Percentiles rank a stretch among this genome's conserved stretches.
Evolutionary conservation across 2,888 invertebrate species (phyloP).

Genomic region (Philopedon plagiatum): DNA sequence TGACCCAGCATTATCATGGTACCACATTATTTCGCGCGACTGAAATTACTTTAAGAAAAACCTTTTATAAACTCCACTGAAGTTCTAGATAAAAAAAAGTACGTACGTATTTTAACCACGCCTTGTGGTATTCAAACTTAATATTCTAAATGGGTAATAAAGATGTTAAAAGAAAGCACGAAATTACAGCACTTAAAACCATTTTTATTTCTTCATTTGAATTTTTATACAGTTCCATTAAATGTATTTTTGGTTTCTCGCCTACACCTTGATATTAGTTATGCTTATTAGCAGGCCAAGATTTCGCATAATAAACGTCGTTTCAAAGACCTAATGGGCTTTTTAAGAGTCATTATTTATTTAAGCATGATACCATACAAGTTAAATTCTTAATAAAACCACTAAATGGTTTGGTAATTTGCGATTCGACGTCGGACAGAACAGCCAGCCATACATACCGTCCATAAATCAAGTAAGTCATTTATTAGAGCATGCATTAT

Average conservation of each 20-base stretch:
- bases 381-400: conserved; percentile 26
- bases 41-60: too few species aligned
- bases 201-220: conserved; percentile 6
- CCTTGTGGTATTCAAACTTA: not conserved
- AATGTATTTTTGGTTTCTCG: conserved; percentile 11
- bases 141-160: not conserved
- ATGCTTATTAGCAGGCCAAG: conserved; percentile 2
- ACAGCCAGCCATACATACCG: not conserved
- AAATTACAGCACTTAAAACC: not conserved
- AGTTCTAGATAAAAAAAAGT: too few species aligned
- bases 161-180: not conserved
- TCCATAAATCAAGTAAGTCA: conserved; percentile 11
- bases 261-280: conserved; percentile 10
- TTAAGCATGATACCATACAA: conserved; percentile 19
- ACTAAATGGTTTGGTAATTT: conserved; percentile 13
- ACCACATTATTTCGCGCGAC: too few species aligned
- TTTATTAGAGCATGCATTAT: not conserved
- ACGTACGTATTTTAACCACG: not conserved
- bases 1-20: too few species aligned
- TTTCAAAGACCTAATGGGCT: conserved; percentile 18
- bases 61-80: too few species aligned
- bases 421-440: conserved; percentile 18
- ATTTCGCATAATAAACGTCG: conserved; percentile 25
- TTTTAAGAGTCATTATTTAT: conserved; percentile 29
- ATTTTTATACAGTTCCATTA: not conserved